Evolutionary conservation across 2,888 invertebrate genomes (phyloP), one percentile per base, ranked within the genome.

Genomic region (Zaprionus obscuricornis): DNA sequence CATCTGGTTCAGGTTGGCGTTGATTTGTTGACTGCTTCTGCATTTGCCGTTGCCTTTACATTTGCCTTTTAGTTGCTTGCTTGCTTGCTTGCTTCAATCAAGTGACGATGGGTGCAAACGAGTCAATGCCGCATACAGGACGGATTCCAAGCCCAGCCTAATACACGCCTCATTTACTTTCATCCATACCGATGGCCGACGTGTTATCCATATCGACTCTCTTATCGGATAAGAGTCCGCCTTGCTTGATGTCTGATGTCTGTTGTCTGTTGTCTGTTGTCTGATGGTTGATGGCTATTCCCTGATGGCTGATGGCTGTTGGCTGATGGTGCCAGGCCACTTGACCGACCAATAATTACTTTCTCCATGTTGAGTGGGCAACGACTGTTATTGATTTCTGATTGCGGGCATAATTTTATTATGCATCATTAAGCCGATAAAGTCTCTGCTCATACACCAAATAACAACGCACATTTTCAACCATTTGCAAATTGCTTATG

Each of bases 11-110:
- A 14, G 49, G 22, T 22, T 58, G 74, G 83, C 76, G 76, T 67
- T 81, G 81, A 79, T 76, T 74, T 72, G 76, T 72, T 83, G 83
- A 74, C 73, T 72, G 83, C 79, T 83, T 66, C 79, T 78, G 78
- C 78, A 69, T 67, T 81, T 81, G 49, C 24, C 24, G 26, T 16
- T n/a, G 16, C 66, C 55, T 34, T 55, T 46, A 37, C 50, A n/a
- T n/a, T n/a, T n/a, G n/a, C n/a, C n/a, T n/a, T n/a, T n/a, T n/a
- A n/a, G n/a, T n/a, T n/a, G n/a, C n/a, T n/a, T n/a, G n/a, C n/a
- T n/a, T n/a, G n/a, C n/a, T n/a, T 45, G 47, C 36, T 47, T 64
- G 37, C 74, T 71, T 79, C 81, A 68, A 76, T 74, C 77, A 78
- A 77, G 81, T 78, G 78, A 77, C 74, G 82, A 81, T 82, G 73